Percentiles rank a stretch among this genome's conserved stretches.
Conservation (phyloP, 2,888 invertebrate species). For the Labia minor region DNA sequence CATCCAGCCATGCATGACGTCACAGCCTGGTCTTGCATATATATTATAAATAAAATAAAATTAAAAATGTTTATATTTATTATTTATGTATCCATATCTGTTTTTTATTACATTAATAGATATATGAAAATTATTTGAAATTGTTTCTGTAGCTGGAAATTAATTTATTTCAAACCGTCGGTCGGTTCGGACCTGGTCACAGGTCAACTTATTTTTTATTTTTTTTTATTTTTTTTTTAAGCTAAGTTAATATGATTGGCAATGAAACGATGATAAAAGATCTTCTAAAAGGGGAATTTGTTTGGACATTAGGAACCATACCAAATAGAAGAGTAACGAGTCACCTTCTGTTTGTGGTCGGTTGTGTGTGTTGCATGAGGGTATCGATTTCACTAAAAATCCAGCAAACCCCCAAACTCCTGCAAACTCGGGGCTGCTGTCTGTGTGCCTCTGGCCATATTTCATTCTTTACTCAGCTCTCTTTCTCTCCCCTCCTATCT, state of each 20-base stretch:
- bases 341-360: background rate
- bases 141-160: too few species aligned
- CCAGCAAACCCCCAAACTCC: background rate
- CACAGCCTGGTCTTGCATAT: too few species aligned
- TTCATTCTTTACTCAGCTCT: conserved; percentile 8
- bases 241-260: background rate
- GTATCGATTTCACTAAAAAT: conserved; percentile 7
- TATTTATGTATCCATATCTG: too few species aligned
- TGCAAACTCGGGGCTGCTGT: background rate
- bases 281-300: background rate
- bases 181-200: too few species aligned
- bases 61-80: too few species aligned
- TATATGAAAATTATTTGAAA: too few species aligned
- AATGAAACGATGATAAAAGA: conserved; percentile 1
- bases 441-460: conserved; percentile 4
- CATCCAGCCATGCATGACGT: too few species aligned
- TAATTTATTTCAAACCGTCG: too few species aligned
- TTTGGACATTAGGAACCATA: background rate
- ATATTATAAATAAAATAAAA: too few species aligned
- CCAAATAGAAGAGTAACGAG: background rate
- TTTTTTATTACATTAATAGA: too few species aligned
- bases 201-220: too few species aligned
- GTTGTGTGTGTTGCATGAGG: background rate
- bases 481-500: background rate
- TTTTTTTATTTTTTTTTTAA: too few species aligned